A percentile compares a stretch with the other conserved stretches of the same genome.
These are phyloP conservation scores for Acleris cristana DNA, from an alignment of 2,888 invertebrate genomes.

Conservation along the genomic window DNA sequence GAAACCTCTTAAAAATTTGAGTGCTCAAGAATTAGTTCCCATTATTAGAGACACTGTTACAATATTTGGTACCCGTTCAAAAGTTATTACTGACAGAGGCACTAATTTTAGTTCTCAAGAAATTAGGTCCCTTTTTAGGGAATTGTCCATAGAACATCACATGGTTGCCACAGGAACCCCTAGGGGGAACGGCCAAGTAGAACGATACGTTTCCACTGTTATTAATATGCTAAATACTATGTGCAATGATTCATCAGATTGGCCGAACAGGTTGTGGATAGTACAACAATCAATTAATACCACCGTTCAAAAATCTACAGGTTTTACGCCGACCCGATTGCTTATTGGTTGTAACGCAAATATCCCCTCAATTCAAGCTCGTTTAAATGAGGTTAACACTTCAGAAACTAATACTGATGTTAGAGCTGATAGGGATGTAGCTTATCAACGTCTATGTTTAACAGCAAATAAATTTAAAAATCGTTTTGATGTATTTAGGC, in stretches of 20 bases:
- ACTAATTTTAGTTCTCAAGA: constrained; percentile 1
- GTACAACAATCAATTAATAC: constrained; percentile 26
- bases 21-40: too few relatives aligned
- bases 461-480: too few relatives aligned
- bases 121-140: not conserved
- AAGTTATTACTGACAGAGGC: constrained; percentile 1
- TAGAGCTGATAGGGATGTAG: not conserved
- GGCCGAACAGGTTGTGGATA: constrained; percentile 40
- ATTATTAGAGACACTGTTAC: too few relatives aligned
- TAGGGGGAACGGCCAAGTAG: constrained; percentile 37
- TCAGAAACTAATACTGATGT: not conserved
- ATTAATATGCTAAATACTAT: constrained; percentile 38
- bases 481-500: too few relatives aligned
- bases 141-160: not conserved
- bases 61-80: not conserved
- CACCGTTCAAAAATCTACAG: not conserved
- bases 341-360: not conserved
- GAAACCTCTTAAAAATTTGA: too few relatives aligned
- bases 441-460: not conserved
- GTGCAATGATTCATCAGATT: constrained; percentile 37
- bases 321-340: not conserved
- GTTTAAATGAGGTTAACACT: not conserved
- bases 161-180: constrained; percentile 6
- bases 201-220: constrained; percentile 39
- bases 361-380: not conserved